Percentiles rank a stretch among this genome's conserved stretches.
Conservation (phyloP, 2,113 vertebrate species). For the Rattus norvegicus region DNA sequence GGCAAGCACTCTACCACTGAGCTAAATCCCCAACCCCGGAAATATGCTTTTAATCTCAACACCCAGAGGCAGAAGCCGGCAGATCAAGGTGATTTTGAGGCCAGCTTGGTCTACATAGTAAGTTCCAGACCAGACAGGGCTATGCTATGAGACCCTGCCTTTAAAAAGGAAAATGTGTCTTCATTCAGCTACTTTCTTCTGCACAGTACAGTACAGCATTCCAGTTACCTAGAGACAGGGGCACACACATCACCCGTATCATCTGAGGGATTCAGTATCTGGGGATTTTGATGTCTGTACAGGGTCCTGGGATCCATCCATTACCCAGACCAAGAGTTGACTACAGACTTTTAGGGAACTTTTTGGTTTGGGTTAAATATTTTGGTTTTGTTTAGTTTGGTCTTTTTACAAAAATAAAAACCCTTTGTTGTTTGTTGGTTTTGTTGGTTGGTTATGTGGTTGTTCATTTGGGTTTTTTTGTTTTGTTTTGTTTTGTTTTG, state of each 20-base stretch:
- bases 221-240: not conserved
- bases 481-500: not conserved
- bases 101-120: not conserved
- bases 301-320: not conserved
- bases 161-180: not conserved
- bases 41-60: not conserved
- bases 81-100: not conserved
- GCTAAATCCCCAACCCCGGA: too few relatives aligned
- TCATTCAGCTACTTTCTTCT: not conserved
- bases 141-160: not conserved
- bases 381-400: not conserved
- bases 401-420: conserved; percentile 1
- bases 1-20: too few relatives aligned
- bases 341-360: not conserved
- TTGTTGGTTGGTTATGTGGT: not conserved
- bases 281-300: not conserved
- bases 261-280: not conserved
- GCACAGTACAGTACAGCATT: not conserved
- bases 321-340: not conserved
- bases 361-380: not conserved
- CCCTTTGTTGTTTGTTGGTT: too few relatives aligned
- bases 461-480: not conserved
- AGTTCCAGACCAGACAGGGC: not conserved
- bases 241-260: not conserved
- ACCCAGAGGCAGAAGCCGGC: not conserved